These are phyloP conservation scores for Brachionus koreanus DNA, from an alignment of 1,140 invertebrate species.

Conservation along the genomic window DNA sequence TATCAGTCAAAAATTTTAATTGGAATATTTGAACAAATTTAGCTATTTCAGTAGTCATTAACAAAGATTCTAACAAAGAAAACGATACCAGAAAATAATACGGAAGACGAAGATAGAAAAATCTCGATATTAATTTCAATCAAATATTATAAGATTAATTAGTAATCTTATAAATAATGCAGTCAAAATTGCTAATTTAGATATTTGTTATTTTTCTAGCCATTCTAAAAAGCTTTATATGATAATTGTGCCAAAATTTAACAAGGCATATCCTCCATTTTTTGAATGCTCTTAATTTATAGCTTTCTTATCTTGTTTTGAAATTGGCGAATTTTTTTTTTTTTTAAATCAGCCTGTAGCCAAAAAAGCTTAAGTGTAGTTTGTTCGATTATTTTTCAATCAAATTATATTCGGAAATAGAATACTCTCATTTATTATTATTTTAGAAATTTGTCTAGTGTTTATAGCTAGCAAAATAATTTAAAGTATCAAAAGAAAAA, in stretches of 20 bases:
- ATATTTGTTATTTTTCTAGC: neutral
- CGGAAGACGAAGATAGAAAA: neutral
- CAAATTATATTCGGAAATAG: neutral
- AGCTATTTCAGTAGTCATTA: neutral
- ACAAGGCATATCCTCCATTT: neutral
- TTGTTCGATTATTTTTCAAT: neutral
- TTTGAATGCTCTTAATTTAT: neutral
- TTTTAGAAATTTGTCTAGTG: neutral
- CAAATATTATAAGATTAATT: constrained; percentile 5
- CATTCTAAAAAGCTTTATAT: neutral
- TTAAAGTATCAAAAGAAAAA: neutral
- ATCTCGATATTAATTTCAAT: neutral
- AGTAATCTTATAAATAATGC: neutral
- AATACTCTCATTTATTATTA: neutral
- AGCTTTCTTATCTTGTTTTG: neutral
- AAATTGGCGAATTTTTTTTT: neutral
- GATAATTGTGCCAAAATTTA: neutral
- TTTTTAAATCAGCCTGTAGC: neutral
- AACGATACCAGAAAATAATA: neutral
- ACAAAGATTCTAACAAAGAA: neutral
- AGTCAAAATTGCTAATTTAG: constrained; percentile 2
- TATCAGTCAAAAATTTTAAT: neutral
- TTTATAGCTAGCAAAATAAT: neutral
- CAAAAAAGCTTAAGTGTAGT: neutral
- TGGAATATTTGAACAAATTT: neutral